Percentiles rank a stretch among this genome's conserved stretches.
Conservation (phyloP, 2,113 vertebrate species). For the Carassius auratus region DNA sequence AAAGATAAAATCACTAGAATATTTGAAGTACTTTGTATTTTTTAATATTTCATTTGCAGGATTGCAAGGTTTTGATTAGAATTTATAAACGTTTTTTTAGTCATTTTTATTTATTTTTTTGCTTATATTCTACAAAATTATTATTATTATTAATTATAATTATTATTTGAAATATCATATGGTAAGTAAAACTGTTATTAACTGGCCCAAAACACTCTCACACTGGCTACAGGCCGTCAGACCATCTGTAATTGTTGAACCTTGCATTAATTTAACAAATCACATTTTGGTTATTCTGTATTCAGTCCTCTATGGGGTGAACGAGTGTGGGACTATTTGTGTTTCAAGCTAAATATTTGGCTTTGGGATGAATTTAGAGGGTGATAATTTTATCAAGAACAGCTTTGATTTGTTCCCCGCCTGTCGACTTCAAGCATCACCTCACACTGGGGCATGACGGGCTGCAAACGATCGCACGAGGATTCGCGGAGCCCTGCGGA, state of each 20-base stretch:
- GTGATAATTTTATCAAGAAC: constrained; percentile 20
- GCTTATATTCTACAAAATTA: too few relatives aligned
- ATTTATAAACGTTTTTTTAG: too few relatives aligned
- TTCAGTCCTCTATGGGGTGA: neutral
- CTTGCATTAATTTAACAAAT: neutral
- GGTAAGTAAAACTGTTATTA: neutral
- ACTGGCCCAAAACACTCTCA: neutral
- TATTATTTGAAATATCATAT: too few relatives aligned
- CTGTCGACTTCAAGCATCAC: constrained; percentile 12
- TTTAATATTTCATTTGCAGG: too few relatives aligned
- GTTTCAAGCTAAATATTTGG: constrained; percentile 8
- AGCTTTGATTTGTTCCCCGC: constrained; percentile 1
- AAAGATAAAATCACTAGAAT: too few relatives aligned
- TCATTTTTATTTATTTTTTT: too few relatives aligned
- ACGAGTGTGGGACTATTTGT: neutral
- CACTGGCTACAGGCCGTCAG: neutral
- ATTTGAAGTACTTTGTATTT: too few relatives aligned
- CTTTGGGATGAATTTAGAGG: constrained; percentile 9
- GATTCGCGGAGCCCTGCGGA: neutral
- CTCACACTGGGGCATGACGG: neutral
- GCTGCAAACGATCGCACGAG: neutral
- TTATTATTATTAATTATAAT: too few relatives aligned
- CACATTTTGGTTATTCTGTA: neutral
- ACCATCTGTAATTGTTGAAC: neutral
- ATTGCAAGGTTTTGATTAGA: too few relatives aligned